Base-by-base conservation (phyloP, 2,113 vertebrate species). In the Crotalus horridus region DNA sequence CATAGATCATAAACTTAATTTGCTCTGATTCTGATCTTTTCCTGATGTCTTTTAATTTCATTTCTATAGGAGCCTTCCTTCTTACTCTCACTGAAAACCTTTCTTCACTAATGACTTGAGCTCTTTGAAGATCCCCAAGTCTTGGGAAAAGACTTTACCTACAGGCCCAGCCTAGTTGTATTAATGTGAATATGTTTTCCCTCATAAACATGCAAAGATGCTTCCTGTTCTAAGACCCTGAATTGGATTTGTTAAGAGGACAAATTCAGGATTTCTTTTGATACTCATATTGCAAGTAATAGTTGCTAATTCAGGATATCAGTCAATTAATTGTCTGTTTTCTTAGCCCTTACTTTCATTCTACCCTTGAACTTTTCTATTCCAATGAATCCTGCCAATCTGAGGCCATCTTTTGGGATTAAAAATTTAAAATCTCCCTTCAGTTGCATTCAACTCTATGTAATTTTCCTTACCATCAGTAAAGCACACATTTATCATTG, bases 51-150 rank as follows among this genome's bases (percentile, higher is more conserved):
- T 85, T 54, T 61, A 43, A n/a, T 90, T 58, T 21, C 10, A 74
- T 81, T 11, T 26, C 48, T 2, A 20, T 85, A 54, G 51, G 86
- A 58, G 59, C 2, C 3, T 89, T 0, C 0, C 12, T 58, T 81
- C 90, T 74, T 29, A 58, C 17, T n/a, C 0, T 0, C 43, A n/a
- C 33, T 53, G 51, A 15, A 0, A 0, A 61, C 56, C 26, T 51
- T 56, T 0, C 0, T 0, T 0, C 0, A 55, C 7, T 9, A 2
- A 39, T 6, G 2, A 85, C 9, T 85, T 20, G 53, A 69, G 11
- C 13, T 85, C 10, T 81, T 55, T 48, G n/a, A 21, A n/a, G 3
- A 48, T 21, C 56, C 46, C 1, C 4, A 2, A 17, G 24, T 51
- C 26, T 29, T 11, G 39, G 21, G n/a, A n/a, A 64, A 64, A 8